Evolutionary conservation across 1,140 invertebrate species (phyloP).

Genomic region (Cydia pomonella): DNA sequence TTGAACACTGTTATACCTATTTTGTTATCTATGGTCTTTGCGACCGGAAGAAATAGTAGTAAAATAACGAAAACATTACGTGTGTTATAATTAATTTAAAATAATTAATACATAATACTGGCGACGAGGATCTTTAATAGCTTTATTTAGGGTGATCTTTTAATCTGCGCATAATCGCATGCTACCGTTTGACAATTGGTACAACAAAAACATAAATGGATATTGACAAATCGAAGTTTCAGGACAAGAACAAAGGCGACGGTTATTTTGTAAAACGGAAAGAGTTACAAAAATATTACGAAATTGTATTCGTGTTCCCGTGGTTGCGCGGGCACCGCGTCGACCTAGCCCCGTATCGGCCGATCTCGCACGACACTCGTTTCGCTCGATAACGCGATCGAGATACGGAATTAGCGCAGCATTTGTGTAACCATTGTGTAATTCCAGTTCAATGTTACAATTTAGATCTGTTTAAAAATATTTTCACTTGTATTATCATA

Average conservation of each 20-base stretch:
- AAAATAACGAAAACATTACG: too few relatives aligned
- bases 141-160: too few relatives aligned
- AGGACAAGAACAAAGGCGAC: neutral
- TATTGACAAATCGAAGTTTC: neutral
- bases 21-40: too few relatives aligned
- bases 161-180: too few relatives aligned
- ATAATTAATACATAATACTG: too few relatives aligned
- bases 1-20: too few relatives aligned
- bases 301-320: constrained; percentile 15
- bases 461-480: neutral
- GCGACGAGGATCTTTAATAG: too few relatives aligned
- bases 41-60: too few relatives aligned
- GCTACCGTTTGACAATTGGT: too few relatives aligned
- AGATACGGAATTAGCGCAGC: constrained; percentile 16
- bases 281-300: constrained; percentile 27
- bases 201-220: neutral
- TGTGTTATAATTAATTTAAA: too few relatives aligned
- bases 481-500: neutral
- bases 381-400: constrained; percentile 26
- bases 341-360: constrained; percentile 12
- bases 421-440: constrained; percentile 13
- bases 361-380: constrained; percentile 32
- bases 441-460: neutral
- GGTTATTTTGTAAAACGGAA: neutral
- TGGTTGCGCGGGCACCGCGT: constrained; percentile 13